Evolutionary conservation across 2,797 vertebrate genomes (phyloP).

Genomic region (Pseudochirops cupreus): DNA sequence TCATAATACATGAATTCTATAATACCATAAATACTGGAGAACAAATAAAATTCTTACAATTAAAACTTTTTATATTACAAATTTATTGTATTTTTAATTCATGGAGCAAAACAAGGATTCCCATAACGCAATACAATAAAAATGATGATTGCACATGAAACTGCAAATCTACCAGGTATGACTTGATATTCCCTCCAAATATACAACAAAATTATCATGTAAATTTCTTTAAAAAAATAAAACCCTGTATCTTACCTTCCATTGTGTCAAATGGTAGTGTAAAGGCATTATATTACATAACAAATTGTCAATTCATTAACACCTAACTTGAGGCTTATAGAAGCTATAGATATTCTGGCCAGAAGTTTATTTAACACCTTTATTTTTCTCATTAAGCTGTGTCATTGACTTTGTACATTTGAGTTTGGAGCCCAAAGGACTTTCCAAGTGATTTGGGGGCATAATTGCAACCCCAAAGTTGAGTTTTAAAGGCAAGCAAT

Average conservation of each 20-base stretch:
- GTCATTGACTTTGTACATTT: no score
- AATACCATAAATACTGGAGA: background rate
- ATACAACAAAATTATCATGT: no score
- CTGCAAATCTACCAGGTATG: background rate
- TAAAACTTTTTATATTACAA: background rate
- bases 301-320: background rate
- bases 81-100: background rate
- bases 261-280: background rate
- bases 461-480: no score
- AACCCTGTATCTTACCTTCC: background rate
- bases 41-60: background rate
- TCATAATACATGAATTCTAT: background rate
- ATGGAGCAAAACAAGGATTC: background rate
- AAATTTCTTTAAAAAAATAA: no score
- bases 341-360: no score
- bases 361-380: no score
- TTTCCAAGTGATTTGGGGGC: no score
- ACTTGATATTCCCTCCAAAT: no score
- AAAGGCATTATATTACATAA: no score
- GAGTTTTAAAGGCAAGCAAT: no score
- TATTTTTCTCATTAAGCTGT: no score
- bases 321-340: background rate
- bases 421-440: no score
- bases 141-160: background rate
- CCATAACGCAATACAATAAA: background rate